Evolutionary conservation across 1,140 invertebrate species (phyloP).

Genomic region (Lepidostoma basale): DNA sequence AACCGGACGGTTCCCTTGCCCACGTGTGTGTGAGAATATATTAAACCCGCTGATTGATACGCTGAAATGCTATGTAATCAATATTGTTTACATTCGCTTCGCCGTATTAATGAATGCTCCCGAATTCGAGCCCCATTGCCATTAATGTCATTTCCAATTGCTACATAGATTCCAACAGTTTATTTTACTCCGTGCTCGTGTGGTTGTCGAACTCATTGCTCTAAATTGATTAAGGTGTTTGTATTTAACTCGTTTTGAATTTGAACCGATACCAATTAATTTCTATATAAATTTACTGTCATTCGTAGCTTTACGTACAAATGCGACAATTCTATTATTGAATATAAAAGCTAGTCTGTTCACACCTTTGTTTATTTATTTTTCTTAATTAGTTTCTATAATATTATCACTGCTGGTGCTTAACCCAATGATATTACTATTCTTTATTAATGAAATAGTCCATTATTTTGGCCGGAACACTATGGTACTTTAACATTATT

Average conservation of each 20-base stretch:
- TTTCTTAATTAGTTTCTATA: too few relatives aligned
- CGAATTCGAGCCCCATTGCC: conserved; percentile 19
- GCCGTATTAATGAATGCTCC: conserved; percentile 30
- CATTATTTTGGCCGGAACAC: too few relatives aligned
- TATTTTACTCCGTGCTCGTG: conserved; percentile 5
- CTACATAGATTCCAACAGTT: conserved; percentile 11
- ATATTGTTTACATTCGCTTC: conserved; percentile 34
- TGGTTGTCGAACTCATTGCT: neutral
- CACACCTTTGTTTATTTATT: too few relatives aligned
- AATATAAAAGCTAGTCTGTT: too few relatives aligned
- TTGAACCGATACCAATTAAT: too few relatives aligned
- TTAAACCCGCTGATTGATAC: conserved; percentile 31
- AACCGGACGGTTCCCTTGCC: neutral
- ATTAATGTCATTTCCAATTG: conserved; percentile 21
- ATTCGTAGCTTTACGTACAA: too few relatives aligned
- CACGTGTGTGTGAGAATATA: conserved; percentile 14
- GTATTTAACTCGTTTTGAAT: neutral
- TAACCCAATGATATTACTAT: too few relatives aligned
- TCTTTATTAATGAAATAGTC: too few relatives aligned
- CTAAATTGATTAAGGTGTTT: conserved; percentile 6
- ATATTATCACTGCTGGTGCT: too few relatives aligned
- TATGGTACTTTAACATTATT: too few relatives aligned
- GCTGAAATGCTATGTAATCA: conserved; percentile 35
- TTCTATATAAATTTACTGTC: too few relatives aligned
- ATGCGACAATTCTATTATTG: too few relatives aligned